Base-by-base conservation (phyloP, 1,140 invertebrate species). In the Metopolophium dirhodum region DNA sequence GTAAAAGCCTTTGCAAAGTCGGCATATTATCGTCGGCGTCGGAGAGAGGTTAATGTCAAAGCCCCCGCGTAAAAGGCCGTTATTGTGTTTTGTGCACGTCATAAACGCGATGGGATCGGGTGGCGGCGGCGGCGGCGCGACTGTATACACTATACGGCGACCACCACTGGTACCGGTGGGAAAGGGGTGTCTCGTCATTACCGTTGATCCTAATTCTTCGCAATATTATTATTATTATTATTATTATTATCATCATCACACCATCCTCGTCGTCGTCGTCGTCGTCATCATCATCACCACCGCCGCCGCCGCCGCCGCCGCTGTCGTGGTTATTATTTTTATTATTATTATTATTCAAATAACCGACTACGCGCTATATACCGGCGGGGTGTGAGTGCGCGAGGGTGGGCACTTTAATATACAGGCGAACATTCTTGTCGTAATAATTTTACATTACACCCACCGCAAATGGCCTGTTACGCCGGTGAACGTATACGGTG, bases 161-260 rank as follows among this genome's bases (percentile, higher is more conserved):
- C 51, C 20, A 54, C 49, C 49, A 30, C 51, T 54, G 54, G n/a
- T 88, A 22, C 30, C 86, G 49, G 30, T 2, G 47, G 54, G 23
- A 90, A 90, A 54, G 88, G 51, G 88, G 54, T 45, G 35, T 26
- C 51, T 30, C 57, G 54, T 90, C 89, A 90, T 90, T 90, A 90
- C 89, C 54, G 89, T 90, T 90, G 89, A 90, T 90, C 89, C 89
- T 90, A 90, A 90, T 90, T 90, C 89, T 61, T 90, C 57, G 89
- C 54, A 35, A 89, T 89, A 51, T 54, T 57, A 89, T 89, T 89
- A 90, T 30, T 57, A 89, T 89, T 68, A 57, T 57, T 30, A 61
- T 89, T 26, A 89, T 89, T 26, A 89, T 41, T 26, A 89, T 45
- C 4, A 90, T 41, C 8, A 41, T 90, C 35, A 18, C 35, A 14